A percentile compares a stretch with the other conserved stretches of the same genome.
These are phyloP conservation scores for Syngnathus floridae DNA, from an alignment of 2,113 vertebrate genomes.

Conservation along the genomic window DNA sequence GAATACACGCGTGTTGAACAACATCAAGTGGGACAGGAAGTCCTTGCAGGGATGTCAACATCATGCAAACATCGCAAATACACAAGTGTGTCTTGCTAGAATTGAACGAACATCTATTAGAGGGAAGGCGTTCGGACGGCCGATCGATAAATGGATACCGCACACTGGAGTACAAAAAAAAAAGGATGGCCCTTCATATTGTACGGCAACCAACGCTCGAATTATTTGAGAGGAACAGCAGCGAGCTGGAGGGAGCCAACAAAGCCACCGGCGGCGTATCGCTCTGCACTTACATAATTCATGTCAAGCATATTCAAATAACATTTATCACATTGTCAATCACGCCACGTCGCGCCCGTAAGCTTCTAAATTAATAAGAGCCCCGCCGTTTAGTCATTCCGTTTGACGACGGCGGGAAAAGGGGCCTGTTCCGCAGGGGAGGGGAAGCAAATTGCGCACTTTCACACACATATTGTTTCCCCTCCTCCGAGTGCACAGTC, in stretches of 20 bases:
- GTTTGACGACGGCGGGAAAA: slow-evolving; percentile 76
- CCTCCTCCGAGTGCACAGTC: slow-evolving; percentile 55
- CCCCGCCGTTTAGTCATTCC: slow-evolving; percentile 72
- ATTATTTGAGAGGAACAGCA: slow-evolving; percentile 60
- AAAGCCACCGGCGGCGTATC: slow-evolving; percentile 42
- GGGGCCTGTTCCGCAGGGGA: slow-evolving; percentile 59
- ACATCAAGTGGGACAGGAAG: not conserved
- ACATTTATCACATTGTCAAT: slow-evolving; percentile 75
- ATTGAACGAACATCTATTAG: not conserved
- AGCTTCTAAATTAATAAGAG: slow-evolving; percentile 72
- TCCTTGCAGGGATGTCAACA: not conserved
- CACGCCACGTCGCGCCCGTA: slow-evolving; percentile 54
- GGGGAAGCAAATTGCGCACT: slow-evolving; percentile 62
- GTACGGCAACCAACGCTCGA: slow-evolving; percentile 61
- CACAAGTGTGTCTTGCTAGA: not conserved
- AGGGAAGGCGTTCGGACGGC: not conserved
- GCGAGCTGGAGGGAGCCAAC: slow-evolving; percentile 55
- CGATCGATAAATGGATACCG: not conserved
- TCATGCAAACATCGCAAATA: not conserved
- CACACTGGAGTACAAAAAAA: too few relatives aligned
- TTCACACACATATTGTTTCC: slow-evolving; percentile 57
- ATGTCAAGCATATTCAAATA: slow-evolving; percentile 75
- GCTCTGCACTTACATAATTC: slow-evolving; percentile 74
- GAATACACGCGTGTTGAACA: not conserved
- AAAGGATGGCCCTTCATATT: too few relatives aligned